These are phyloP conservation scores for Setipinna tenuifilis DNA, from an alignment of 2,797 vertebrate genomes.

Conservation along the genomic window DNA sequence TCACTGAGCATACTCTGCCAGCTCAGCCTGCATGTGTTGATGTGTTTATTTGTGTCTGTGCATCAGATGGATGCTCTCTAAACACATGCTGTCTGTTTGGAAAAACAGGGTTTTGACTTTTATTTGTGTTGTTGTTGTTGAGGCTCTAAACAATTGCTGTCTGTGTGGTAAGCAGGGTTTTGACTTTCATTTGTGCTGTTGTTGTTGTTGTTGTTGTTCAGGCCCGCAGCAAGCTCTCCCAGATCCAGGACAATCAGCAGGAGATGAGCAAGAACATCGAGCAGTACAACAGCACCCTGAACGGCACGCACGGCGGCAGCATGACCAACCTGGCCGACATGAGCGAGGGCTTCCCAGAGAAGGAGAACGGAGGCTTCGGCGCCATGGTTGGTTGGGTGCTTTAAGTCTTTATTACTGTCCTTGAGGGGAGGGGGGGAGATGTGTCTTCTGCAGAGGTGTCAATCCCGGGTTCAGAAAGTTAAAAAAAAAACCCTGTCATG, in stretches of 20 bases:
- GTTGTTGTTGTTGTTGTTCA: slow-evolving; percentile 49
- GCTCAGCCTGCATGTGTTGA: no score
- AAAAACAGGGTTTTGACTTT: background rate
- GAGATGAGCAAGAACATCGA: slow-evolving; percentile 87
- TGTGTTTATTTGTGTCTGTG: no score
- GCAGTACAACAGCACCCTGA: slow-evolving; percentile 84
- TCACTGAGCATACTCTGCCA: no score
- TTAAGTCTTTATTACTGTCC: no score
- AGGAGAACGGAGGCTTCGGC: slow-evolving; percentile 82
- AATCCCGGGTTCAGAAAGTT: no score
- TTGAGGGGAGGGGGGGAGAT: no score
- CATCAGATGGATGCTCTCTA: no score
- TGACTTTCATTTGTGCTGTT: background rate
- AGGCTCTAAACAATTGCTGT: no score
- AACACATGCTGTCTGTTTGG: background rate
- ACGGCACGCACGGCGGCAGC: slow-evolving; percentile 83
- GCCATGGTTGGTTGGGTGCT: slow-evolving; percentile 69
- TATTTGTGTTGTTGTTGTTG: background rate
- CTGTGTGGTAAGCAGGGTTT: background rate
- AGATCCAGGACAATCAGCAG: slow-evolving; percentile 89
- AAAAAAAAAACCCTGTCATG: no score
- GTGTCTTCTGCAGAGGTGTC: no score
- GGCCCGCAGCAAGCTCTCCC: slow-evolving; percentile 87
- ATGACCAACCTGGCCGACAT: slow-evolving; percentile 89
- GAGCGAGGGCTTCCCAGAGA: slow-evolving; percentile 81